Base-by-base conservation (phyloP, 2,113 vertebrate species). In the Alethe diademata region DNA sequence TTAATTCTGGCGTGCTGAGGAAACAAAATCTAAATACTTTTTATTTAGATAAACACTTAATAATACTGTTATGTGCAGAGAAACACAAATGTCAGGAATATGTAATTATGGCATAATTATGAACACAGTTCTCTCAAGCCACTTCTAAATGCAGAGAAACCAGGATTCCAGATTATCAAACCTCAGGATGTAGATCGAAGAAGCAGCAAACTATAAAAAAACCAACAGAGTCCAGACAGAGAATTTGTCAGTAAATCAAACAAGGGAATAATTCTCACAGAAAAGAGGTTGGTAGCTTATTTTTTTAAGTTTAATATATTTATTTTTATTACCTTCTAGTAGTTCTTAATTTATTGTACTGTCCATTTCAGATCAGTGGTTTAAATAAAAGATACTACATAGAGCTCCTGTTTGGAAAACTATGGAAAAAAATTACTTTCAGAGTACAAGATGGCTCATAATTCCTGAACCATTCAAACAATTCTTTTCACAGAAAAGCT, bases 401-500 rank as follows among this genome's bases (percentile, higher is more conserved):
- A 53, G 14, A 86, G 22, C 20, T 76, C 5, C 20, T 65, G 13
- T 67, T 93, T 57, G 48, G 12, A 73, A 65, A 76, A 82, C 36
- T 1, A 25, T 56, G 75, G 19, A 86, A 78, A 78, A 80, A 53
- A 31, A 28, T 36, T 88, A 14, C 11, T 65, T 81, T 76, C 29
- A 58, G 22, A 36, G 26, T 92, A 25, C 58, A 84, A 79, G 33
- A 23, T 90, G 65, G 36, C 50, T 96, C 11, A 24, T 72, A 85
- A 70, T 91, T 96, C 28, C 86, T 93, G 69, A 95, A 89, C 88
- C 64, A 88, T 92, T 96, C 70, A 70, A 96, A 66, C 51, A 69
- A 22, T 92, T 92, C 20, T 64, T 86, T 85, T 69, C 70, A 35
- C 29, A 83, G 61, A 86, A 72, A 72, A 95, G 60, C 22, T 71